phyloP scores from a whole-genome alignment of 2,113 vertebrate genomes.

The Xenopus laevis region DNA sequence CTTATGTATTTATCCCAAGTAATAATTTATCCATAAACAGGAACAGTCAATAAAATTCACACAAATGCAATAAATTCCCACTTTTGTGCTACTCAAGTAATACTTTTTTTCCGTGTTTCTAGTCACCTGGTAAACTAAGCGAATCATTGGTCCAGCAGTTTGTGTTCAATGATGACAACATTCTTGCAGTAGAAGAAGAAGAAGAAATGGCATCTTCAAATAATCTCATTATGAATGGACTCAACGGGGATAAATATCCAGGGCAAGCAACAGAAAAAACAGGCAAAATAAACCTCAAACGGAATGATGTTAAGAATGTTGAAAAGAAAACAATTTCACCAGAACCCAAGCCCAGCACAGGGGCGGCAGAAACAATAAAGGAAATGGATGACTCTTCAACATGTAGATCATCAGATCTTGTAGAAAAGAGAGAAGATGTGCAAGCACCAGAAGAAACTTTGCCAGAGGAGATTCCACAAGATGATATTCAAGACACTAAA shows the following conservation, averaged over 20 bases:
- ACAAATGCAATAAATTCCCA: too few relatives aligned
- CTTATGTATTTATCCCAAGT: too few relatives aligned
- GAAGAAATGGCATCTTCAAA: conserved; percentile 51
- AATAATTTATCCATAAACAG: too few relatives aligned
- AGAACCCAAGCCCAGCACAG: conserved; percentile 37
- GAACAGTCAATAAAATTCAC: too few relatives aligned
- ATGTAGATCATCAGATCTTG: not conserved
- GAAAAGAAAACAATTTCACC: conserved; percentile 29
- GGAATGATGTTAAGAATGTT: conserved; percentile 9
- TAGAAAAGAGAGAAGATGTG: conserved; percentile 22
- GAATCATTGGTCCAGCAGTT: conserved; percentile 66
- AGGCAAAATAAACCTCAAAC: not conserved
- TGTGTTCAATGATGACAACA: conserved; percentile 53
- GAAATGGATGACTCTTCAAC: fast-evolving
- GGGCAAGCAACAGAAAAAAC: not conserved
- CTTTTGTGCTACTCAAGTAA: too few relatives aligned
- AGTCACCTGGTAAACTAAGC: conserved; percentile 62
- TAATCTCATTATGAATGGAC: conserved; percentile 50
- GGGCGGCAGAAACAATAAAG: conserved; percentile 24
- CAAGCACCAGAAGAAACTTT: not conserved
- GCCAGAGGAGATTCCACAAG: not conserved
- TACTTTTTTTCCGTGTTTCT: not conserved
- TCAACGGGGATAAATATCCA: conserved; percentile 45
- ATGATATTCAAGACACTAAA: not conserved
- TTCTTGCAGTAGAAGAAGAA: conserved; percentile 50